These are phyloP conservation scores for Phlogophora meticulosa DNA, from an alignment of 2,888 invertebrate genomes.

Conservation along the genomic window DNA sequence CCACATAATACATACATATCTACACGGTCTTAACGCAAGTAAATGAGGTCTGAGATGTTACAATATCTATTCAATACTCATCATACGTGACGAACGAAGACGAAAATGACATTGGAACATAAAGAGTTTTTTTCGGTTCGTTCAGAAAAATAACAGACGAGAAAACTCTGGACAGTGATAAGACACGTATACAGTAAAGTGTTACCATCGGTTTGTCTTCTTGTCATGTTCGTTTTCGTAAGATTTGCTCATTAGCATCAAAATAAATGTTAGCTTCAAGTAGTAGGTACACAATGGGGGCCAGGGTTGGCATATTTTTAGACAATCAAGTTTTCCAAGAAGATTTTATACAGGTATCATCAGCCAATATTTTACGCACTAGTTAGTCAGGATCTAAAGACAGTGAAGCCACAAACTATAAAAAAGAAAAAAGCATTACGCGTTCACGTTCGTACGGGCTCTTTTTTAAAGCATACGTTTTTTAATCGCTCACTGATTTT, in stretches of 20 bases:
- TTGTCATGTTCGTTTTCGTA: constrained; percentile 4
- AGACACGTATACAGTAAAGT: constrained; percentile 31
- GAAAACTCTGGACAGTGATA: constrained; percentile 41
- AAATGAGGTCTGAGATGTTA: constrained; percentile 15
- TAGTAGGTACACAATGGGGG: constrained; percentile 17
- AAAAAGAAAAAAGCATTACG: constrained; percentile 2
- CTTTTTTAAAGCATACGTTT: too few relatives aligned
- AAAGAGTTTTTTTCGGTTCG: constrained; percentile 38
- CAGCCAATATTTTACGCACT: constrained; percentile 13
- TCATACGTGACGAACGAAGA: constrained; percentile 35
- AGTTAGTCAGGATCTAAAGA: constrained; percentile 2
- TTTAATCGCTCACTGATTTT: too few relatives aligned
- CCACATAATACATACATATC: not conserved
- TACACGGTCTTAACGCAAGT: constrained; percentile 5
- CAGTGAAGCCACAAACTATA: constrained; percentile 14
- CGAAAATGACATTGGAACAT: constrained; percentile 38
- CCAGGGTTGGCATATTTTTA: not conserved
- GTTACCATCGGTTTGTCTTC: constrained; percentile 1
- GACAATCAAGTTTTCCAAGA: not conserved
- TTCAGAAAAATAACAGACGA: constrained; percentile 38
- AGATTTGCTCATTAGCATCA: constrained; percentile 22
- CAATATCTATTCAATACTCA: constrained; percentile 36
- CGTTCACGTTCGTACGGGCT: too few relatives aligned
- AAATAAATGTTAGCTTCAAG: not conserved
- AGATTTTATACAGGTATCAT: not conserved